phyloP scores from a whole-genome alignment of 2,888 invertebrate genomes.

The Neria commutata region DNA sequence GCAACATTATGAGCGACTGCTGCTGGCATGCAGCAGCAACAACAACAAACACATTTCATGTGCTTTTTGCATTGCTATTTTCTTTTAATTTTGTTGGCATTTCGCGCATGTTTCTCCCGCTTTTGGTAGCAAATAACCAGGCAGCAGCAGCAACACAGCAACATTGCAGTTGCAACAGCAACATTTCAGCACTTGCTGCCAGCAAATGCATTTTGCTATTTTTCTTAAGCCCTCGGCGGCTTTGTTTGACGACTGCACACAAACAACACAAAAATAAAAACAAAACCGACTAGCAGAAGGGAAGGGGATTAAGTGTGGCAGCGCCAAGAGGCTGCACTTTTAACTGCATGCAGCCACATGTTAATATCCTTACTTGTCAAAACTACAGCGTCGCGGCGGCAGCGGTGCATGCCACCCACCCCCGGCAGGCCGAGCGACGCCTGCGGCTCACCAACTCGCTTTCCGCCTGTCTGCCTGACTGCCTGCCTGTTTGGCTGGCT shows the following conservation, averaged over 20 bases:
- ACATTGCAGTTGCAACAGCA: background rate
- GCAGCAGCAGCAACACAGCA: no score
- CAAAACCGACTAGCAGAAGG: no score
- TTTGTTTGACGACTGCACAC: no score
- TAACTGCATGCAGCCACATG: background rate
- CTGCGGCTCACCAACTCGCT: slow-evolving; percentile 10
- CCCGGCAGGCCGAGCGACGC: slow-evolving; percentile 20
- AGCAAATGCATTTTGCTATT: background rate
- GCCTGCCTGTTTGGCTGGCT: slow-evolving; percentile 1
- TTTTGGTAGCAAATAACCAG: background rate
- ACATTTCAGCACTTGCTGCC: background rate
- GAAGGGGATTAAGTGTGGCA: no score
- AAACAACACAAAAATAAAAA: slow-evolving; percentile 28
- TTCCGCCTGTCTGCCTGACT: background rate
- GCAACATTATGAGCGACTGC: slow-evolving; percentile 52
- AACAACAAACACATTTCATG: background rate
- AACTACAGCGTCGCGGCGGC: slow-evolving; percentile 4
- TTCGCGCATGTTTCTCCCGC: background rate
- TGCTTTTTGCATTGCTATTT: background rate
- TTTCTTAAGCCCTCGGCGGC: background rate
- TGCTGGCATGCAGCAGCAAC: slow-evolving; percentile 47
- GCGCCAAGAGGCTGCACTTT: slow-evolving; percentile 9
- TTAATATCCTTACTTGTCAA: background rate
- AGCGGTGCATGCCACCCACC: slow-evolving; percentile 35
- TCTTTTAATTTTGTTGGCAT: background rate